A percentile compares a stretch with the other conserved stretches of the same genome.
Conservation (phyloP, 2,888 invertebrate species). For the Cryptus armator region DNA sequence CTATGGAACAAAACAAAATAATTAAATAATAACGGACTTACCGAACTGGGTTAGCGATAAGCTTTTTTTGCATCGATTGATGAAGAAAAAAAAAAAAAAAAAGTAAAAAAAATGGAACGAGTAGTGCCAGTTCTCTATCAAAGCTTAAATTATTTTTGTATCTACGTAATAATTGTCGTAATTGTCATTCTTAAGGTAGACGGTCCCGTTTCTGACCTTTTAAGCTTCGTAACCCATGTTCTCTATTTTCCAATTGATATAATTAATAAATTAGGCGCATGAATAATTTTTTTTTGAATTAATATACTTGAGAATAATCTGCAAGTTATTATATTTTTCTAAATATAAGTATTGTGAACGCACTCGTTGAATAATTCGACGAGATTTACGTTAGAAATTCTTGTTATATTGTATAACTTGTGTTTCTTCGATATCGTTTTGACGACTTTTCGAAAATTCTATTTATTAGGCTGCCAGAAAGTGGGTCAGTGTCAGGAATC, state of each 20-base stretch:
- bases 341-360: neutral
- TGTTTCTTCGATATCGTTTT: neutral
- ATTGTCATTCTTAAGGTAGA: conserved; percentile 1
- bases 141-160: neutral
- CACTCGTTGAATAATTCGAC: neutral
- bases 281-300: neutral
- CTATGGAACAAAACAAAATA: conserved; percentile 1
- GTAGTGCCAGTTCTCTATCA: neutral
- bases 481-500: conserved; percentile 29
- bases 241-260: conserved; percentile 1
- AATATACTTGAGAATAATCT: neutral
- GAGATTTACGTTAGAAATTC: neutral
- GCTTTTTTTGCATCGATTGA: conserved; percentile 36
- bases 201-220: conserved; percentile 23
- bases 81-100: neutral
- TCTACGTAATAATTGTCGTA: neutral
- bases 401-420: conserved; percentile 20
- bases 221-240: conserved; percentile 23
- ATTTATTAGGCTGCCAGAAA: conserved; percentile 29
- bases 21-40: neutral
- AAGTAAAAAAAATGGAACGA: neutral
- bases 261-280: conserved; percentile 1
- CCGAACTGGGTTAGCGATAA: conserved; percentile 38
- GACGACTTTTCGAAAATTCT: conserved; percentile 18
- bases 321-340: neutral